phyloP scores from a whole-genome alignment of 1,140 invertebrate species.

The Pollicipes pollicipes region DNA sequence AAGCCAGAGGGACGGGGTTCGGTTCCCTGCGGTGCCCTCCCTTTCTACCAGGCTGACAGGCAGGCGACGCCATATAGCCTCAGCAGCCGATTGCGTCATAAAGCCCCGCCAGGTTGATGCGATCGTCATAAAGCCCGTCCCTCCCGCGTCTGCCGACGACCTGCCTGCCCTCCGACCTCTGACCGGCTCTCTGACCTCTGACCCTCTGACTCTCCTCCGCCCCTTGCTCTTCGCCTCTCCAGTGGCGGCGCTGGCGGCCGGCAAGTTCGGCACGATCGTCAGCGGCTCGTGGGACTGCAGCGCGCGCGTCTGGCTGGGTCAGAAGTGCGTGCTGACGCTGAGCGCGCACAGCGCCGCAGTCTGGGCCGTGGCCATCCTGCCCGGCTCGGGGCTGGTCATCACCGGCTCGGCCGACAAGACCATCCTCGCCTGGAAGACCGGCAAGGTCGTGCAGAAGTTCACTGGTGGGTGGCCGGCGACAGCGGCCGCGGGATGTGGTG shows the following conservation, averaged over 20 bases:
- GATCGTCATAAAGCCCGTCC: no score
- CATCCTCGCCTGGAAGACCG: slow-evolving; percentile 58
- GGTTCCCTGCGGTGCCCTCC: no score
- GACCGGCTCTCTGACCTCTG: no score
- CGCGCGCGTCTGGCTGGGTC: slow-evolving; percentile 54
- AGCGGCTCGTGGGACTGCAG: slow-evolving; percentile 84
- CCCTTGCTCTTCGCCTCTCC: slow-evolving; percentile 22
- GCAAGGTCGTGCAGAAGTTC: slow-evolving; percentile 15
- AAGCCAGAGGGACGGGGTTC: no score
- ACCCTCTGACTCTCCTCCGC: slow-evolving; percentile 10
- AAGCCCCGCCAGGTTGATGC: no score
- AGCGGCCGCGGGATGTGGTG: no score
- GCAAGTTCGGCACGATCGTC: slow-evolving; percentile 38
- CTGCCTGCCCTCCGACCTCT: no score
- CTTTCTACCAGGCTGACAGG: no score
- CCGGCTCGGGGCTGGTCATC: slow-evolving; percentile 40
- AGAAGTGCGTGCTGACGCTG: slow-evolving; percentile 31
- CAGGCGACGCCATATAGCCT: no score
- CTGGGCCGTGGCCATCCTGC: slow-evolving; percentile 55
- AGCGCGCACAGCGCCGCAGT: slow-evolving; percentile 52
- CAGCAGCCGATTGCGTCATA: no score
- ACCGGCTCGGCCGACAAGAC: slow-evolving; percentile 83
- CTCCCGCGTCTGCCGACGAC: no score
- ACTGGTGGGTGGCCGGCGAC: background rate
- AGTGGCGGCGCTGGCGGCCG: slow-evolving; percentile 46